These are phyloP conservation scores for Lytechinus variegatus DNA, from an alignment of 35 echinoderm and acorn worm genomes.

Conservation along the genomic window DNA sequence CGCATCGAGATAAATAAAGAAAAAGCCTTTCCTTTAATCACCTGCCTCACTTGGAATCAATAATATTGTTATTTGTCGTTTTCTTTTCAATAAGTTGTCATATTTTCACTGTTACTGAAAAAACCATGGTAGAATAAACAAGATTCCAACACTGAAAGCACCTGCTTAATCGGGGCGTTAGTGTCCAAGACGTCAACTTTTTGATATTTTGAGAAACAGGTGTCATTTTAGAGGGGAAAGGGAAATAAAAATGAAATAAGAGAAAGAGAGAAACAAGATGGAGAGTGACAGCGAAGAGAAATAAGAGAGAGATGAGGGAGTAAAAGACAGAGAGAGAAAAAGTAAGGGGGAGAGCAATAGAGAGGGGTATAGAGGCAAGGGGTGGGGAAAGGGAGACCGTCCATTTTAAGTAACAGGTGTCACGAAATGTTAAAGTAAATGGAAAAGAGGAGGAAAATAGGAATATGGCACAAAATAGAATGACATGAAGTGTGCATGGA, in stretches of 20 bases:
- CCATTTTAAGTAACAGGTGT: background rate
- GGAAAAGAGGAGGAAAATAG: no score
- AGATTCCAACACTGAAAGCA: background rate
- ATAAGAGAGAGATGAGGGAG: background rate
- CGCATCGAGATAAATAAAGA: background rate
- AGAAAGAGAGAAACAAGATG: background rate
- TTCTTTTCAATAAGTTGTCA: background rate
- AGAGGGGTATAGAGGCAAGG: background rate
- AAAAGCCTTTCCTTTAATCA: background rate
- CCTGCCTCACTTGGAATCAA: background rate
- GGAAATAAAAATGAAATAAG: background rate
- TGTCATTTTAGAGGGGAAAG: background rate
- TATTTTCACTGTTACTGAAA: background rate
- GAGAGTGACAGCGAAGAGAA: background rate
- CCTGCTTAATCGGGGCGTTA: background rate
- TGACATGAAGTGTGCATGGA: no score
- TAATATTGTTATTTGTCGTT: constrained; percentile 14
- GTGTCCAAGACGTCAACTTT: background rate
- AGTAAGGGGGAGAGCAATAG: background rate
- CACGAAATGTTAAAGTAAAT: no score
- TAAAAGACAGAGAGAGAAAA: background rate
- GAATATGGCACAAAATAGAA: no score
- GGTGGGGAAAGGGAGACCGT: background rate
- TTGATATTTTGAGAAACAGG: background rate
- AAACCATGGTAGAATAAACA: background rate